These are phyloP conservation scores for Drosophila rellima DNA, from an alignment of 2,888 invertebrate species.

Conservation along the genomic window DNA sequence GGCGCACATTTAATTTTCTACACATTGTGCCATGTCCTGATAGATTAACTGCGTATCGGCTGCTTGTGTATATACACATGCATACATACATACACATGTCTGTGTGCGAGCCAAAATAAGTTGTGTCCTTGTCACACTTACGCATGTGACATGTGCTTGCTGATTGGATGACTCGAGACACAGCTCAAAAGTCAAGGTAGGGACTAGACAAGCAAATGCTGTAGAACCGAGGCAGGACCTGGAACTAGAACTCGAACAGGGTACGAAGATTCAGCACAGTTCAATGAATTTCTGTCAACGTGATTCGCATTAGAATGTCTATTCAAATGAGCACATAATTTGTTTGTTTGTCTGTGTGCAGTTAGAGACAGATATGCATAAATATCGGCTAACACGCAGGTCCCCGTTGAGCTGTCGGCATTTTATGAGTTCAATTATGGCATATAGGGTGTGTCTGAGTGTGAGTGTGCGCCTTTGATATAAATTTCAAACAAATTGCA, in stretches of 20 bases:
- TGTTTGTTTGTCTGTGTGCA: conserved; percentile 70
- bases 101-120: conserved; percentile 51
- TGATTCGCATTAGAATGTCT: conserved; percentile 81
- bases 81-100: background rate
- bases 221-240: background rate
- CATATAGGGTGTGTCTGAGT: conserved; percentile 19
- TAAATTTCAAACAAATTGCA: conserved; percentile 81
- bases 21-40: conserved; percentile 77
- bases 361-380: conserved; percentile 56
- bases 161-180: conserved; percentile 64
- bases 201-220: conserved; percentile 1
- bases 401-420: conserved; percentile 60
- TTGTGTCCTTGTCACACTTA: conserved; percentile 61
- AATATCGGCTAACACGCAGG: conserved; percentile 39
- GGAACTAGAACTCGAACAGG: background rate
- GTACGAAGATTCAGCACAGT: conserved; percentile 52
- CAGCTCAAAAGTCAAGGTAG: conserved; percentile 77
- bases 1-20: conserved; percentile 75
- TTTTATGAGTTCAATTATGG: conserved; percentile 78
- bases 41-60: conserved; percentile 75
- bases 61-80: conserved; percentile 14
- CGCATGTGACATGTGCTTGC: conserved; percentile 29
- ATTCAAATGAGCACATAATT: conserved; percentile 82
- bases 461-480: conserved; percentile 59
- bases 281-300: conserved; percentile 78